Percentiles rank a stretch among this genome's conserved stretches.
phyloP scores from a whole-genome alignment of 2,888 invertebrate species.

The Agriopis aurantiaria region DNA sequence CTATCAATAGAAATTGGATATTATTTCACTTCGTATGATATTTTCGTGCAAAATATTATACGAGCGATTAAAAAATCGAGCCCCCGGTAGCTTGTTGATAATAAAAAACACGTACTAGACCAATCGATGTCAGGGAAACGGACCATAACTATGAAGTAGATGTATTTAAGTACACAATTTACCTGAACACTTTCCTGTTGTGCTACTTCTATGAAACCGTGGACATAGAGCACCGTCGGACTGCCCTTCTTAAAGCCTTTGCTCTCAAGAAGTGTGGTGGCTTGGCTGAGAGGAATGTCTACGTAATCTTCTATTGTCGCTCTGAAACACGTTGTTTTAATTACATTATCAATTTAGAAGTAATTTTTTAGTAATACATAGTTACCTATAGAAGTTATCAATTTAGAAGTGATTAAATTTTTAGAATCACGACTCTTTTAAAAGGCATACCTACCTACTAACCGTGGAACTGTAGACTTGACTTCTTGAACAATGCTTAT shows the following conservation, averaged over 20 bases:
- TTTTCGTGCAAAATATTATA: too few species aligned
- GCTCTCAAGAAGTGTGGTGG: slow-evolving; percentile 74
- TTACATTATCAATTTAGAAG: too few species aligned
- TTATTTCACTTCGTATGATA: too few species aligned
- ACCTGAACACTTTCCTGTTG: slow-evolving; percentile 86
- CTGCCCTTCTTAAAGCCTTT: slow-evolving; percentile 79
- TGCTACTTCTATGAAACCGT: slow-evolving; percentile 87
- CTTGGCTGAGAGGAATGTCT: slow-evolving; percentile 81
- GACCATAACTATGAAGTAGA: not conserved
- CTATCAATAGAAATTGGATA: too few species aligned
- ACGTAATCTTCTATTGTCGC: slow-evolving; percentile 71
- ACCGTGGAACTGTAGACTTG: too few species aligned
- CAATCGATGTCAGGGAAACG: not conserved
- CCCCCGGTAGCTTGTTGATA: not conserved
- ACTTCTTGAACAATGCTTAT: too few species aligned
- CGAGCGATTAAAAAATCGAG: too few species aligned
- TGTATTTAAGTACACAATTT: slow-evolving; percentile 20
- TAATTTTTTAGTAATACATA: too few species aligned
- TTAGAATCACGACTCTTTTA: too few species aligned
- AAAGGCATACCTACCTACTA: too few species aligned
- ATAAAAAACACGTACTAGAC: not conserved
- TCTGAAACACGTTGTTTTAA: slow-evolving; percentile 54
- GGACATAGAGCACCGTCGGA: slow-evolving; percentile 86
- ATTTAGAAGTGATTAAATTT: too few species aligned
- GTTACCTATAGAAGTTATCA: too few species aligned